phyloP scores from a whole-genome alignment of 2,113 vertebrate genomes.

The Lucifuga dentata region DNA sequence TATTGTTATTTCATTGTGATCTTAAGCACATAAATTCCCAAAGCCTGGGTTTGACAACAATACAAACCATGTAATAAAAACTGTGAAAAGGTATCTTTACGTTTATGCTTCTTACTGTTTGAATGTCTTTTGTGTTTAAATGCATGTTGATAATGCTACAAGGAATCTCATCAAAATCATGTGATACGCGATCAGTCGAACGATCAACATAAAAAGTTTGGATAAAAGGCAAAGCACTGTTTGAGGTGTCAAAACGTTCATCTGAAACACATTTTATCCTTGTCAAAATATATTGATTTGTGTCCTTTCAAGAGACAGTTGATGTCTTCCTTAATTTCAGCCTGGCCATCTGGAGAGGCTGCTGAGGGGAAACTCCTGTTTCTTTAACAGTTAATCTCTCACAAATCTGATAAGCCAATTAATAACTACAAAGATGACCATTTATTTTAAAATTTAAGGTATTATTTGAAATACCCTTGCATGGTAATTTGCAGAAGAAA shows the following conservation, averaged over 20 bases:
- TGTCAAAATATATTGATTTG: constrained; percentile 84
- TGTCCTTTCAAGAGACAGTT: constrained; percentile 74
- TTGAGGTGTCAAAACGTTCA: constrained; percentile 70
- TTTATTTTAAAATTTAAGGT: background rate
- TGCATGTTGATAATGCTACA: background rate
- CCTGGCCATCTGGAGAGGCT: constrained; percentile 62
- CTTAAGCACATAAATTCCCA: constrained; percentile 70
- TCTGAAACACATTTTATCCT: constrained; percentile 80
- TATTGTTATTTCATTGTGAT: too few relatives aligned
- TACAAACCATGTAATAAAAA: too few relatives aligned
- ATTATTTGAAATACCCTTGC: background rate
- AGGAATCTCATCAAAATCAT: constrained; percentile 14
- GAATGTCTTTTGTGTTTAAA: background rate
- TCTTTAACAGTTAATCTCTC: constrained; percentile 43
- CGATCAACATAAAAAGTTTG: constrained; percentile 64
- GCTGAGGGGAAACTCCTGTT: constrained; percentile 37
- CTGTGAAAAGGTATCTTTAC: too few relatives aligned
- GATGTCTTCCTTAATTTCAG: constrained; percentile 80
- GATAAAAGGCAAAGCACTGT: constrained; percentile 68
- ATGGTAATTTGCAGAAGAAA: background rate
- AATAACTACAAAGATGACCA: constrained; percentile 9
- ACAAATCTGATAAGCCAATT: constrained; percentile 24
- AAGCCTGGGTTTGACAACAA: constrained; percentile 79
- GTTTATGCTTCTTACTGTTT: too few relatives aligned
- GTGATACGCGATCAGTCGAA: constrained; percentile 21